Conservation (phyloP, 2,113 vertebrate species). For the Isichthys henryi region DNA sequence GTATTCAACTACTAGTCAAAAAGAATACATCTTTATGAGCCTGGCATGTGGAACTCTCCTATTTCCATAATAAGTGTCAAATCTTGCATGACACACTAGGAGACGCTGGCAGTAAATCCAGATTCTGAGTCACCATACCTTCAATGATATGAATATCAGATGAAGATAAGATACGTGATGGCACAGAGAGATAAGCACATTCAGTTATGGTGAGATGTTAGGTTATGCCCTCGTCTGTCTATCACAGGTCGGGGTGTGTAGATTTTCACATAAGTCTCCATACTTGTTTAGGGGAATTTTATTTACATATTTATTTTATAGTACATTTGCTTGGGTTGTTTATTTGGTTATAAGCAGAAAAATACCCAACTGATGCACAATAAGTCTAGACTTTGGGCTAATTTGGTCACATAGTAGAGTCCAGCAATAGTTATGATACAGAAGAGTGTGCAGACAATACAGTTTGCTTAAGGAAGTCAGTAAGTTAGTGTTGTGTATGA, state of each 20-base stretch:
- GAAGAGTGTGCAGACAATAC: neutral
- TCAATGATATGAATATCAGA: neutral
- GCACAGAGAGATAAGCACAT: neutral
- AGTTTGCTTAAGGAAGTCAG: neutral
- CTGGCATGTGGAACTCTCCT: neutral
- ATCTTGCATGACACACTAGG: neutral
- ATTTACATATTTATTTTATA: neutral
- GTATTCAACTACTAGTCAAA: neutral
- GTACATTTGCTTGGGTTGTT: neutral
- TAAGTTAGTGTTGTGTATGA: neutral
- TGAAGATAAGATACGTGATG: neutral
- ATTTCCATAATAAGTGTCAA: conserved; percentile 1
- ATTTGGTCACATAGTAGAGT: neutral
- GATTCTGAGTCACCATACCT: neutral
- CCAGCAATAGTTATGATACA: neutral
- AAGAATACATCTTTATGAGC: neutral
- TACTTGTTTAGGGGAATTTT: neutral
- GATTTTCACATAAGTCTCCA: neutral
- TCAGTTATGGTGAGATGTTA: neutral
- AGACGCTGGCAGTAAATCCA: neutral
- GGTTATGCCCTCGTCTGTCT: neutral
- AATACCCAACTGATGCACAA: neutral
- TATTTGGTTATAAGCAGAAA: neutral
- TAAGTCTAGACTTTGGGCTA: neutral
- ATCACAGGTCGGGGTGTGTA: neutral